Conservation (phyloP, 2,888 invertebrate species). For the Villa cingulata region DNA sequence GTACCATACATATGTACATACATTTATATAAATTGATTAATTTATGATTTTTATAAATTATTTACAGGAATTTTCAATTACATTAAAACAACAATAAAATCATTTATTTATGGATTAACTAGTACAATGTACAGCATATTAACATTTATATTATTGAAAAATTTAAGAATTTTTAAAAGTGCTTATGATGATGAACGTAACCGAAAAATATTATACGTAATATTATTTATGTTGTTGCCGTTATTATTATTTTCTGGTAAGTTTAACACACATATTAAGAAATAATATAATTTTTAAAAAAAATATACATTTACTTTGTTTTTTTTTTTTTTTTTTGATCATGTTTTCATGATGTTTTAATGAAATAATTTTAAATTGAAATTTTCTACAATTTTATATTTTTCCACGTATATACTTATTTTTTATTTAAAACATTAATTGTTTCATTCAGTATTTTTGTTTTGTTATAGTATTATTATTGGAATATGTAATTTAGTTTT, state of each 20-base stretch:
- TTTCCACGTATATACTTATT: no score
- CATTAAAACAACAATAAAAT: constrained; percentile 18
- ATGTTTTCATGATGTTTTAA: no score
- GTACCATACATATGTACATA: no score
- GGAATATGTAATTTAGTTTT: not conserved
- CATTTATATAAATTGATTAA: not conserved
- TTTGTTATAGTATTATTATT: no score
- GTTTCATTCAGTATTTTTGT: no score
- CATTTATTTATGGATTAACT: constrained; percentile 17
- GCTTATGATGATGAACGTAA: constrained; percentile 22
- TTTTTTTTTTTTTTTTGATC: no score
- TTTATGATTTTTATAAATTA: not conserved
- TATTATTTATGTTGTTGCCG: constrained; percentile 39
- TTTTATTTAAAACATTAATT: no score
- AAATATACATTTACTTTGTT: no score
- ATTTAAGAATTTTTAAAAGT: constrained; percentile 28
- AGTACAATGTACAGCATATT: constrained; percentile 24
- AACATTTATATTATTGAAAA: constrained; percentile 29
- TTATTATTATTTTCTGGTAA: constrained; percentile 44
- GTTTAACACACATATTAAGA: no score
- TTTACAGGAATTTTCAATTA: constrained; percentile 21
- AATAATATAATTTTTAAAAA: no score
- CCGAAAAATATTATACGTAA: constrained; percentile 28
- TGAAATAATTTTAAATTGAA: no score
- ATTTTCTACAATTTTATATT: no score